These are phyloP conservation scores for Zygogramma bicolorata DNA, from an alignment of 2,888 invertebrate species.

Conservation along the genomic window DNA sequence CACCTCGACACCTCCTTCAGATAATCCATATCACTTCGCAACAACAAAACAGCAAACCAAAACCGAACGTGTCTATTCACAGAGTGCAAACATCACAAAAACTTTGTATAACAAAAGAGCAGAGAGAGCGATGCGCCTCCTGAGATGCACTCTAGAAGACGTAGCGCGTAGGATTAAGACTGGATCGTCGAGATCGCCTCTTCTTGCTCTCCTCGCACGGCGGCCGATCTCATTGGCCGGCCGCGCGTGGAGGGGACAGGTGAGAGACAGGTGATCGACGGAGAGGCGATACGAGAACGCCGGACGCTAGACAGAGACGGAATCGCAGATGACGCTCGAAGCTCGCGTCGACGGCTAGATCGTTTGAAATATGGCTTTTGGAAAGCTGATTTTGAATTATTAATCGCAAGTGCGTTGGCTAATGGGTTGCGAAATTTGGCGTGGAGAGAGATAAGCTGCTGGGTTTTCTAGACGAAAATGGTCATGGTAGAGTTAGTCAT, in stretches of 20 bases:
- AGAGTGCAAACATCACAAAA: constrained; percentile 38
- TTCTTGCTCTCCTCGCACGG: constrained; percentile 53
- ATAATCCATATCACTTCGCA: constrained; percentile 41
- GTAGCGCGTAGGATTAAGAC: constrained; percentile 57
- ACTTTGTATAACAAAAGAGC: constrained; percentile 32
- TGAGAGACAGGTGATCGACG: constrained; percentile 55
- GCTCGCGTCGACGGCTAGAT: background rate
- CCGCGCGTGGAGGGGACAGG: constrained; percentile 60
- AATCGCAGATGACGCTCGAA: constrained; percentile 39
- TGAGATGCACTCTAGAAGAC: constrained; percentile 39
- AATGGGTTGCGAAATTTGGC: constrained; percentile 27
- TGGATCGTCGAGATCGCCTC: constrained; percentile 60
- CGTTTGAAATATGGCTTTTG: constrained; percentile 35
- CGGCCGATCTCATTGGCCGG: constrained; percentile 54
- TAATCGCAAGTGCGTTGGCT: constrained; percentile 32
- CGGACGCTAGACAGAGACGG: constrained; percentile 31
- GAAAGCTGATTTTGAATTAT: constrained; percentile 43
- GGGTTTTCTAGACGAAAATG: no score
- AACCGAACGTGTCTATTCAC: constrained; percentile 23
- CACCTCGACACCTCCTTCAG: constrained; percentile 25
- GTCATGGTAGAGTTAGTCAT: no score
- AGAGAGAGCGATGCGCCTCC: constrained; percentile 27
- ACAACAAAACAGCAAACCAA: constrained; percentile 11
- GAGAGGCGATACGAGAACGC: constrained; percentile 19
- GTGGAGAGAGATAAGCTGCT: no score